Conservation (phyloP, 2,888 invertebrate species). For the Unio pictorum region DNA sequence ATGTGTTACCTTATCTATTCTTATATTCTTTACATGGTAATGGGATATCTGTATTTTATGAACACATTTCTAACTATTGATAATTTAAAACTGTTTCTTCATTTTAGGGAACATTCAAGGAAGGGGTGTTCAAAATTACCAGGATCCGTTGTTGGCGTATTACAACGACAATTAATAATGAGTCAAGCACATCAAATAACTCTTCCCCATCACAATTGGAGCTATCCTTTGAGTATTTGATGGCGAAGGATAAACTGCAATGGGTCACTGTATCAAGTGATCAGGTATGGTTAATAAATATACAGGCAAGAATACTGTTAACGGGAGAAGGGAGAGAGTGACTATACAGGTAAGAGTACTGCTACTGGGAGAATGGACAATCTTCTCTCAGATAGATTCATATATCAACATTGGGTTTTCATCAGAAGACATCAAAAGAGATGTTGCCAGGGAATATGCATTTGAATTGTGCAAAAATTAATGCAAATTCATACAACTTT, state of each 20-base stretch:
- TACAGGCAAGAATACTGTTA: not conserved
- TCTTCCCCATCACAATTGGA: slow-evolving; percentile 75
- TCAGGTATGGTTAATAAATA: slow-evolving; percentile 75
- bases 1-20: no score
- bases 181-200: not conserved
- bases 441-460: no score
- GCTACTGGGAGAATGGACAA: no score
- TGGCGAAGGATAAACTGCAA: slow-evolving; percentile 90
- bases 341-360: not conserved
- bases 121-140: slow-evolving; percentile 92
- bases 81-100: not conserved
- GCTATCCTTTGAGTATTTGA: slow-evolving; percentile 94
- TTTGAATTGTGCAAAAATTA: no score
- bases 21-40: no score
- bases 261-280: slow-evolving; percentile 95
- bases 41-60: no score
- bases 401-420: no score
- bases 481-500: no score
- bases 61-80: not conserved
- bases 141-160: slow-evolving; percentile 98
- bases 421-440: no score
- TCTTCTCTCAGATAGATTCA: no score
- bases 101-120: slow-evolving; percentile 75
- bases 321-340: no score
- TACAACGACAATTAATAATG: slow-evolving; percentile 77